Conservation (phyloP, 2,797 vertebrate genomes). For the Pipistrellus pygmaeus region DNA sequence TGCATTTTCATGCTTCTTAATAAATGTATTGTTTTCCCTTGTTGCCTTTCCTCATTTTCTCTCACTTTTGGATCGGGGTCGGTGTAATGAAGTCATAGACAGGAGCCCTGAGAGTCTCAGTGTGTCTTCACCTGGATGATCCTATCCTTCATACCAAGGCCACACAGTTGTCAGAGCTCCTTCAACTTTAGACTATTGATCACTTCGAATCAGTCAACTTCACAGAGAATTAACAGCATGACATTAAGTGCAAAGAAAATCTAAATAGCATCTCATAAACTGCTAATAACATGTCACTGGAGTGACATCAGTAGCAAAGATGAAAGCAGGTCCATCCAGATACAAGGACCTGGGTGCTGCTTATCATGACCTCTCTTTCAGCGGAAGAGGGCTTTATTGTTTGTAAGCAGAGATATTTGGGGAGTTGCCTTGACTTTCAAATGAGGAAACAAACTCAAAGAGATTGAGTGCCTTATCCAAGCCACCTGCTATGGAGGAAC, state of each 20-base stretch:
- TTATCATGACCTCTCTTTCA: not conserved
- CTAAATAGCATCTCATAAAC: not conserved
- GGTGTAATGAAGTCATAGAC: not conserved
- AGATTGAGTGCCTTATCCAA: not conserved
- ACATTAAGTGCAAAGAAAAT: constrained; percentile 1
- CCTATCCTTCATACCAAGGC: not conserved
- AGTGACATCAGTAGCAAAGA: not conserved
- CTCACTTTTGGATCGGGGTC: not conserved
- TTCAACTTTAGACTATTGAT: not conserved
- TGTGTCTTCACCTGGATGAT: not conserved
- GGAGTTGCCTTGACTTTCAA: not conserved
- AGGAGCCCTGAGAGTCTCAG: not conserved
- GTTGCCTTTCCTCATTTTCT: constrained; percentile 35
- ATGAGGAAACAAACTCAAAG: not conserved
- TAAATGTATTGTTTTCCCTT: constrained; percentile 84
- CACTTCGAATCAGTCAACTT: not conserved
- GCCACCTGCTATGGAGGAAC: not conserved
- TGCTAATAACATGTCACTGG: not conserved
- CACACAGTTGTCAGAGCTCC: not conserved
- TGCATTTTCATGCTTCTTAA: constrained; percentile 82
- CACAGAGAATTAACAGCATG: constrained; percentile 11
- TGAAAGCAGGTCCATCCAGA: not conserved
- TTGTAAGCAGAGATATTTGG: not conserved
- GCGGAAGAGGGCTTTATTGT: not conserved
- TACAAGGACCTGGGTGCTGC: not conserved